These are phyloP conservation scores for Syrrhaptes paradoxus DNA, from an alignment of 2,113 vertebrate species.

Conservation along the genomic window DNA sequence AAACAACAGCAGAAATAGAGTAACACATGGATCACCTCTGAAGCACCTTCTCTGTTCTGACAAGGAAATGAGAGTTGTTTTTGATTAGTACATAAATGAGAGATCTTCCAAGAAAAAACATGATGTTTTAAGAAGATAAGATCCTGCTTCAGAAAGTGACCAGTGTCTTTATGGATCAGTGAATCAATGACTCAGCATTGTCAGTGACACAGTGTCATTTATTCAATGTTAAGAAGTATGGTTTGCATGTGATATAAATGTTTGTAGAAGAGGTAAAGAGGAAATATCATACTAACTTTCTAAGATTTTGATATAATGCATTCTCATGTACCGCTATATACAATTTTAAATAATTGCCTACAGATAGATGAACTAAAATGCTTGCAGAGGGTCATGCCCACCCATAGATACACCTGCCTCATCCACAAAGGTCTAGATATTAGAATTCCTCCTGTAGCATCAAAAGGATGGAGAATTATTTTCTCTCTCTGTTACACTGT, in stretches of 20 bases:
- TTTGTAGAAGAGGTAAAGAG: not conserved
- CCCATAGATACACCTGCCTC: not conserved
- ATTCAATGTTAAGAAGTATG: not conserved
- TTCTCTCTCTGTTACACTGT: not conserved
- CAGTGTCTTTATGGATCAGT: not conserved
- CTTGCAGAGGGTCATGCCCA: not conserved
- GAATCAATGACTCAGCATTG: not conserved
- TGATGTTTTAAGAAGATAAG: not conserved
- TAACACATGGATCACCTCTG: not conserved
- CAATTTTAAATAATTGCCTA: not conserved
- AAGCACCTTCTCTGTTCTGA: not conserved
- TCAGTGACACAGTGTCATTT: not conserved
- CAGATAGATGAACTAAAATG: not conserved
- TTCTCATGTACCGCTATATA: rapidly evolving
- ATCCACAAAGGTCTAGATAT: not conserved
- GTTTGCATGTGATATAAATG: not conserved
- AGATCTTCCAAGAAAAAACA: not conserved
- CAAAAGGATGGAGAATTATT: not conserved
- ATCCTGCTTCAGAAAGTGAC: not conserved
- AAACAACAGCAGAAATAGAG: not conserved
- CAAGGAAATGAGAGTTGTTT: not conserved
- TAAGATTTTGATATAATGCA: not conserved
- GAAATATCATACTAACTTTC: not conserved
- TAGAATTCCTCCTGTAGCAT: not conserved
- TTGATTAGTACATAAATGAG: not conserved